phyloP scores from a whole-genome alignment of 64 coral and sea anemone species.

The Porites lutea region DNA sequence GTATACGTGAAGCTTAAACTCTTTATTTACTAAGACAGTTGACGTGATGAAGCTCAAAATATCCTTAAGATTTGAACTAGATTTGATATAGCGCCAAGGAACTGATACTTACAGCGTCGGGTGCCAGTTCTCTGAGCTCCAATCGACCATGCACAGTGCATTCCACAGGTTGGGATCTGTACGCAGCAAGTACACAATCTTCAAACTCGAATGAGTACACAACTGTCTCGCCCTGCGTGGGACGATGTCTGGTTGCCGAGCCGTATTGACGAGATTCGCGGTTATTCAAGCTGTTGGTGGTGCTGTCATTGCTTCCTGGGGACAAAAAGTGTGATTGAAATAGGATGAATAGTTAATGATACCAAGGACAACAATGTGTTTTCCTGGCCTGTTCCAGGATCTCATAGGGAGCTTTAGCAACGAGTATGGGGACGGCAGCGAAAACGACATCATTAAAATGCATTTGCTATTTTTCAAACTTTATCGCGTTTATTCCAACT shows the following conservation, averaged over 20 bases:
- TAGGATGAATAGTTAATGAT: neutral
- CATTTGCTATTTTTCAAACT: too few species aligned
- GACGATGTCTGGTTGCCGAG: slow-evolving; percentile 65
- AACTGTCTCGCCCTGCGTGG: slow-evolving; percentile 61
- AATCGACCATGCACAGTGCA: slow-evolving; percentile 82
- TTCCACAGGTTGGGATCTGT: slow-evolving; percentile 61
- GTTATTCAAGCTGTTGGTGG: slow-evolving; percentile 64
- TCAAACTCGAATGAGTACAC: slow-evolving; percentile 96
- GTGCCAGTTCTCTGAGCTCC: slow-evolving; percentile 81
- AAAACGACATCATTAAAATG: too few species aligned
- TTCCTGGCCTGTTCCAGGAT: too few species aligned
- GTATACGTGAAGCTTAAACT: too few species aligned
- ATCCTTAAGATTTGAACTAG: too few species aligned
- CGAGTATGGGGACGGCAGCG: too few species aligned
- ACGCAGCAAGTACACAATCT: slow-evolving; percentile 86
- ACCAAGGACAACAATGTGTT: too few species aligned
- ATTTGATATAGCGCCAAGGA: neutral
- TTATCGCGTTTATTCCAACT: too few species aligned
- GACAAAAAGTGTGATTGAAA: neutral
- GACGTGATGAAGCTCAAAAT: too few species aligned
- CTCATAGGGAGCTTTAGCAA: too few species aligned
- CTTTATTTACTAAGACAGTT: too few species aligned
- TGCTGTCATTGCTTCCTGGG: slow-evolving; percentile 83
- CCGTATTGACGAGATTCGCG: slow-evolving; percentile 81
- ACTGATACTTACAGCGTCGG: slow-evolving; percentile 88